Evolutionary conservation across 2,888 invertebrate genomes (phyloP), one percentile per base, ranked within the genome.

Genomic region (Tipula vernalis): DNA sequence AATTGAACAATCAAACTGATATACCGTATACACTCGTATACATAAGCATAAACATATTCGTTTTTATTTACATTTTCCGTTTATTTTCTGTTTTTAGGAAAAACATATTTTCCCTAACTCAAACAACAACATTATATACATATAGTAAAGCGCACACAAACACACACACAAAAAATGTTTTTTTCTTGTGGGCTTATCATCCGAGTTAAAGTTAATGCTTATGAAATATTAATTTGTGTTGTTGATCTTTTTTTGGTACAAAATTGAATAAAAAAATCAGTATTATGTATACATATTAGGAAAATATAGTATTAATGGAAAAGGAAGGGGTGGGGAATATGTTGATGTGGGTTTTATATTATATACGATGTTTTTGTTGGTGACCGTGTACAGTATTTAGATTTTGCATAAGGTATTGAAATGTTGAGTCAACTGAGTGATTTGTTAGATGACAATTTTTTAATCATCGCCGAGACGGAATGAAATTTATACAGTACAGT

Each of bases 151-250:
- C n/a, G n/a, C n/a, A n/a, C n/a, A n/a, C n/a, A n/a, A n/a, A n/a
- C n/a, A n/a, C n/a, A 51, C n/a, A 51, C 28, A 71, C 0, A 28
- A 71, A 71, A 71, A 51, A 15, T 0, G 0, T 28, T 28, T 57
- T 57, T 57, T 71, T 71, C 28, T 71, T 71, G 71, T 71, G 71
- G 71, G 71, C 71, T 71, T 71, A 71, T 71, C 71, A 71, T 71
- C 71, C 28, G 71, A 71, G 71, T 71, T 71, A 71, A 71, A 71
- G 71, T 71, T 71, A 71, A 71, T 71, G 71, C 71, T n/a, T 71
- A 71, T 71, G 71, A 71, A 71, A 71, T 71, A 71, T 71, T 71
- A 71, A 71, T 71, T 71, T 71, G 71, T 71, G 71, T 71, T 71
- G 71, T 71, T 71, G 71, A 71, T 71, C 71, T 71, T 71, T 71